Conservation (phyloP, 2,113 vertebrate species). For the Saguinus midas region DNA sequence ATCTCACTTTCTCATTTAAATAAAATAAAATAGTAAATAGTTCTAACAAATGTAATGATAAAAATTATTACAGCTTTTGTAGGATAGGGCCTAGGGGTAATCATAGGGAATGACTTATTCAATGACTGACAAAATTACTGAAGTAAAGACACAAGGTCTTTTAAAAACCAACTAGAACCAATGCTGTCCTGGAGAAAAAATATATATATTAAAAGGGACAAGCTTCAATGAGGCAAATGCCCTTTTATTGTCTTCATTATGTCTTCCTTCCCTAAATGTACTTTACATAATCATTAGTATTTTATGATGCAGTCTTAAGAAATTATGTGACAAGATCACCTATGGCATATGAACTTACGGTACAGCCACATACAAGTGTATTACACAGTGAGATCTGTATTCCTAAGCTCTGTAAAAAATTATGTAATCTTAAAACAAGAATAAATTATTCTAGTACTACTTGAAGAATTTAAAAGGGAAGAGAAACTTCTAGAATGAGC, state of each 20-base stretch:
- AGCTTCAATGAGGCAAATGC: background rate
- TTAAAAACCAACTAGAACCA: conserved; percentile 51
- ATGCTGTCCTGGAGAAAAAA: background rate
- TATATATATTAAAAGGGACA: background rate
- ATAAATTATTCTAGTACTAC: background rate
- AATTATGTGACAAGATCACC: background rate
- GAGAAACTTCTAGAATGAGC: background rate
- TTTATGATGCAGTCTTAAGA: conserved; percentile 17
- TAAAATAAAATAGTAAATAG: background rate
- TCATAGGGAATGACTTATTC: conserved; percentile 10
- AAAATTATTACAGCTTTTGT: background rate
- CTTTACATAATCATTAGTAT: background rate
- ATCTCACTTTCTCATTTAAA: background rate
- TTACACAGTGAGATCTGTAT: background rate
- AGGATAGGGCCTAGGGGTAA: background rate
- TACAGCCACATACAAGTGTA: background rate
- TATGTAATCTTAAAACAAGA: background rate
- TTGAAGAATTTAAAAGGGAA: background rate
- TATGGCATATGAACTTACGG: background rate
- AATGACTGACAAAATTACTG: background rate
- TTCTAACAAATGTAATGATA: background rate
- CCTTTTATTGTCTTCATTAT: background rate
- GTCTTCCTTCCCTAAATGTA: background rate
- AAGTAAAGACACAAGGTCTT: background rate
- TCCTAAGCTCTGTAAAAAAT: background rate